Conservation (phyloP, 2,797 vertebrate species). For the Natrix natrix region DNA sequence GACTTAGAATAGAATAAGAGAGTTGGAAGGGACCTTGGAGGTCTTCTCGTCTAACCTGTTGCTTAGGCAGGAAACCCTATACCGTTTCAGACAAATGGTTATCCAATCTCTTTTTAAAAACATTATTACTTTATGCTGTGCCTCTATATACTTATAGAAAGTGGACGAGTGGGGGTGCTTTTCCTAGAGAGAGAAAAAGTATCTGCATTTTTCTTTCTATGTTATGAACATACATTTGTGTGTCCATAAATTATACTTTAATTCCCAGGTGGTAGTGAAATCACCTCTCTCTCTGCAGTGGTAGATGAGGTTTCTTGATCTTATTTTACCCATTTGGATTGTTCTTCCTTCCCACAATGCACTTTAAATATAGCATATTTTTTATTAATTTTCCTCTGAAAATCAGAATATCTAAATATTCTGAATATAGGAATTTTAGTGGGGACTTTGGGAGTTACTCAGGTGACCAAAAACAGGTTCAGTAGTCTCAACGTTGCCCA, state of each 20-base stretch:
- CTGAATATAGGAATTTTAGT: background rate
- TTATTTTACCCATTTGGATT: background rate
- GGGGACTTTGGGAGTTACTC: background rate
- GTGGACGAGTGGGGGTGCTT: background rate
- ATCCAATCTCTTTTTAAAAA: no score
- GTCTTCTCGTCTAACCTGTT: no score
- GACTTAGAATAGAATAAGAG: no score
- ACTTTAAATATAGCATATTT: background rate
- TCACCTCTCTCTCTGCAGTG: background rate
- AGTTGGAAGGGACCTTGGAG: no score
- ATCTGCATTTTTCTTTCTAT: background rate
- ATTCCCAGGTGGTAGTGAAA: background rate
- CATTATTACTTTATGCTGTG: background rate
- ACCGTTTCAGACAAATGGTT: no score
- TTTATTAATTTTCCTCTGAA: background rate
- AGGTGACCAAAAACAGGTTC: background rate
- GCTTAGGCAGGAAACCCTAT: no score
- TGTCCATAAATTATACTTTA: background rate
- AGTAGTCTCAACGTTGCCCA: background rate
- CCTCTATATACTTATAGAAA: background rate
- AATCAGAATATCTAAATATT: background rate
- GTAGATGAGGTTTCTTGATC: background rate
- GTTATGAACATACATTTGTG: background rate
- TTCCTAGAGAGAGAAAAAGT: background rate
- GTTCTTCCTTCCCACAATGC: background rate